phyloP scores from a whole-genome alignment of 2,797 vertebrate species.

The Moxostoma hubbsi region DNA sequence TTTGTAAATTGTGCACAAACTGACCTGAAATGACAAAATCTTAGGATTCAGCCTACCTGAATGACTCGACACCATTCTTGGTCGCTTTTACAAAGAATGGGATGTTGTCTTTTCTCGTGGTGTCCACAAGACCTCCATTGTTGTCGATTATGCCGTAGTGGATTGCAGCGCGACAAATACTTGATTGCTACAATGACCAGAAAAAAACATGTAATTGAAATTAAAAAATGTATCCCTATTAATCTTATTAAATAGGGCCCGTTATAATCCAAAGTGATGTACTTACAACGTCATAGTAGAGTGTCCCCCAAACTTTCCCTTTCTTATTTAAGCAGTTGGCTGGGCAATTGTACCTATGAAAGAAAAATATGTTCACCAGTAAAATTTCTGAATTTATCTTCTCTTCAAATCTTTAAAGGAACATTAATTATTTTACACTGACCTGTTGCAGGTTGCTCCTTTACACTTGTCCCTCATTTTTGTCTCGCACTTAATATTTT shows the following conservation, averaged over 20 bases:
- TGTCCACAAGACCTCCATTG: constrained; percentile 88
- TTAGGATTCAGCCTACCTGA: constrained; percentile 78
- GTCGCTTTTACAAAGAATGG: constrained; percentile 87
- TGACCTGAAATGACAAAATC: constrained; percentile 13
- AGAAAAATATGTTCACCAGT: background rate
- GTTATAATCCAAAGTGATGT: background rate
- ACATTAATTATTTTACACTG: background rate
- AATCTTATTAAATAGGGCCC: too few species aligned
- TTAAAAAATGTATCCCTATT: too few species aligned
- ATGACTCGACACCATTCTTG: constrained; percentile 85
- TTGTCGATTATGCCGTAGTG: constrained; percentile 89
- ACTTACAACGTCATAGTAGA: constrained; percentile 94
- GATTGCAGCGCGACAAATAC: constrained; percentile 92
- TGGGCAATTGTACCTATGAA: constrained; percentile 88
- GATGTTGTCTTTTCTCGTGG: constrained; percentile 85
- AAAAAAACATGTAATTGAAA: background rate
- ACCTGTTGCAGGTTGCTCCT: constrained; percentile 96
- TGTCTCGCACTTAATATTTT: constrained; percentile 91
- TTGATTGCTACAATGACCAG: constrained; percentile 83
- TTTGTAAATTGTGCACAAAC: background rate
- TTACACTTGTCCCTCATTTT: constrained; percentile 94
- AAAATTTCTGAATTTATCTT: background rate
- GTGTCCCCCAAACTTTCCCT: constrained; percentile 87
- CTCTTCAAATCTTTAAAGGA: background rate
- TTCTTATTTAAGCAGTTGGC: constrained; percentile 85